Evolutionary conservation across 1,140 invertebrate genomes (phyloP), one percentile per base, ranked within the genome.

Genomic region (Sycobia sp.): DNA sequence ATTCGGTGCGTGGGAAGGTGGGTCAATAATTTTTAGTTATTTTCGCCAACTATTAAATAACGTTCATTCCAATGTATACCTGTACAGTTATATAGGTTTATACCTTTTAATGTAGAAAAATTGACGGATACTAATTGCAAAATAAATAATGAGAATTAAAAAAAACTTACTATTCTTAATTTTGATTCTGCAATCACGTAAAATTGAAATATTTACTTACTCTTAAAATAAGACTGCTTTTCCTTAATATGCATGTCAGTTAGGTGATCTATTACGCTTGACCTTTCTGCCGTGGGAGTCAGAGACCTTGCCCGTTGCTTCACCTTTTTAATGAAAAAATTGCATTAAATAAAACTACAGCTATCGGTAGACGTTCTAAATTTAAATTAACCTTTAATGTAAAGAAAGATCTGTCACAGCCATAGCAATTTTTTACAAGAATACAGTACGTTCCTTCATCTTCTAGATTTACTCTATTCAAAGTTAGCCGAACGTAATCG

Each of bases 391-490:
- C 91, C 83, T 87, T 87, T 32, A 95, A 86, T 39, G 91, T 93
- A 64, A 93, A 89, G 77, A 94, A 94, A 49, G 89, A 88, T 76
- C 91, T 85, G 69, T 94, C 92, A 67, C 87, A 90, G 18, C 97
- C 97, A 65, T 92, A 91, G 34, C 89, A 84, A 82, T 99, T 99
- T 73, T 92, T 93, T 7, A 93, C 90, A 18, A 98, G 83, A 62
- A 98, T 91, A 50, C 94, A 97, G 77, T 98, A 99, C 7, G 93
- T 95, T 9, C 96, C 97, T 60, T 92, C 89, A 75, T 99, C 97
- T 44, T 93, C 88, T 8, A 89, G 83, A 56, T 88, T 86, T 1
- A 92, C 89, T 71, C 94, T 89, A 74, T 93, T 93, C 65, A 99
- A 84, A 9, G 93, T 92, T 43, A 99, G 87, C 69, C 91, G 88